Conservation (phyloP, 2,888 invertebrate species). For the Spodoptera picta region DNA sequence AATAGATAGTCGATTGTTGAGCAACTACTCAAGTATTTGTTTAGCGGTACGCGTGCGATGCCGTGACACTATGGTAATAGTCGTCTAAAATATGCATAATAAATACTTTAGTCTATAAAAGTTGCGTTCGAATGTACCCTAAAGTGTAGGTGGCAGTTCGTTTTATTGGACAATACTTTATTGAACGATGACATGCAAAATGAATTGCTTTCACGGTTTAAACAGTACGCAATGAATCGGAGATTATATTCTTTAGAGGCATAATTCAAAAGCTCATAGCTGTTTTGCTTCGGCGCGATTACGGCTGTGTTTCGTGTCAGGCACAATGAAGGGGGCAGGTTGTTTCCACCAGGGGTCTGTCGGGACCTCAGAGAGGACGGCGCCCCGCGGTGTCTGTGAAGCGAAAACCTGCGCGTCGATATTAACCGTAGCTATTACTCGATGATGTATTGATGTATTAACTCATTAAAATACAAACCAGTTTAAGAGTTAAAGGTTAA, state of each 20-base stretch:
- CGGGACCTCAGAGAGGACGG: conserved; percentile 72
- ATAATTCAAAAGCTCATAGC: conserved; percentile 66
- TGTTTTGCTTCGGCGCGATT: conserved; percentile 66
- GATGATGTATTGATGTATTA: conserved; percentile 85
- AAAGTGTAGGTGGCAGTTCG: conserved; percentile 55
- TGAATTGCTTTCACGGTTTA: conserved; percentile 61
- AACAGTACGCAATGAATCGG: conserved; percentile 50
- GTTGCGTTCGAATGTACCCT: conserved; percentile 64
- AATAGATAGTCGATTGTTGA: conserved; percentile 72
- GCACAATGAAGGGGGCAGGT: conserved; percentile 73
- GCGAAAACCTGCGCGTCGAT: conserved; percentile 79
- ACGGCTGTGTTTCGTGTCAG: conserved; percentile 69
- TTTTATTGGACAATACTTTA: conserved; percentile 65
- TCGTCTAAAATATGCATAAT: conserved; percentile 76
- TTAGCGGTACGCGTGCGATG: conserved; percentile 72
- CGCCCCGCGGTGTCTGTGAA: conserved; percentile 78
- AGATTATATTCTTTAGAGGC: conserved; percentile 60
- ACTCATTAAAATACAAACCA: conserved; percentile 85
- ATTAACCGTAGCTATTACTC: conserved; percentile 73
- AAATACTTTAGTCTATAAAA: conserved; percentile 74
- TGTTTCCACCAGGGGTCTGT: conserved; percentile 73
- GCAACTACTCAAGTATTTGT: conserved; percentile 76
- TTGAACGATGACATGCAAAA: conserved; percentile 76
- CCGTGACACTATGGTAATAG: conserved; percentile 71
- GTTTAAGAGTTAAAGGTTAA: conserved; percentile 83